These are phyloP conservation scores for Neotragus pygmaeus DNA, from an alignment of 2,113 vertebrate species.

Conservation along the genomic window DNA sequence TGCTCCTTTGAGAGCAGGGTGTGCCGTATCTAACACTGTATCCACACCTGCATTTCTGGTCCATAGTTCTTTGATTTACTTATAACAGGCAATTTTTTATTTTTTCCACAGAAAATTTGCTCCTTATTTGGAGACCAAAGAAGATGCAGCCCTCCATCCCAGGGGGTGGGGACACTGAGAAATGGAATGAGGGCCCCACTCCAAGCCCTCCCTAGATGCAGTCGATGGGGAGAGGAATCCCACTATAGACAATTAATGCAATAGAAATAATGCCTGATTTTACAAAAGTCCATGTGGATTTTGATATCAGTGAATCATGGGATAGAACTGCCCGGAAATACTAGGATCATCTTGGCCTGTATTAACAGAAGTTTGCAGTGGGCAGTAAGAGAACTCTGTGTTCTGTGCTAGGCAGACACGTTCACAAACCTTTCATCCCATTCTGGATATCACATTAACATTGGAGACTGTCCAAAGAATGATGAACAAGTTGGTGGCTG, in stretches of 20 bases:
- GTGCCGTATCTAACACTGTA: background rate
- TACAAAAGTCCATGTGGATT: background rate
- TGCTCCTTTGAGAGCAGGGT: background rate
- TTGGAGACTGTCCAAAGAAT: background rate
- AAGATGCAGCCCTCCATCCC: background rate
- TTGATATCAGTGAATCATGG: background rate
- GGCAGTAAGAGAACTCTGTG: background rate
- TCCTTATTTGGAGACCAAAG: background rate
- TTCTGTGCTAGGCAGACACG: background rate
- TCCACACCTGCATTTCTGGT: background rate
- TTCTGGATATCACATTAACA: background rate
- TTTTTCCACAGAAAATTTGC: background rate
- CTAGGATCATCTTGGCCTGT: background rate
- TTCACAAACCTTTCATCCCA: background rate
- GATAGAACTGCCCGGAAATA: background rate
- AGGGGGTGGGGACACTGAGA: background rate
- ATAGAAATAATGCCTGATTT: background rate
- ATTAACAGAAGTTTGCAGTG: background rate
- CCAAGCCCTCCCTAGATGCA: background rate
- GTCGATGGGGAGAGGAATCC: background rate
- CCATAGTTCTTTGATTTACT: background rate
- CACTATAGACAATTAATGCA: background rate
- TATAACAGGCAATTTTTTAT: background rate
- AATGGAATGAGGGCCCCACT: background rate
- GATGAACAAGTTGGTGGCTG: background rate